Percentiles rank a stretch among this genome's conserved stretches.
Evolutionary conservation across 2,113 vertebrate species (phyloP).

Genomic region (Nothoprocta pentlandii): DNA sequence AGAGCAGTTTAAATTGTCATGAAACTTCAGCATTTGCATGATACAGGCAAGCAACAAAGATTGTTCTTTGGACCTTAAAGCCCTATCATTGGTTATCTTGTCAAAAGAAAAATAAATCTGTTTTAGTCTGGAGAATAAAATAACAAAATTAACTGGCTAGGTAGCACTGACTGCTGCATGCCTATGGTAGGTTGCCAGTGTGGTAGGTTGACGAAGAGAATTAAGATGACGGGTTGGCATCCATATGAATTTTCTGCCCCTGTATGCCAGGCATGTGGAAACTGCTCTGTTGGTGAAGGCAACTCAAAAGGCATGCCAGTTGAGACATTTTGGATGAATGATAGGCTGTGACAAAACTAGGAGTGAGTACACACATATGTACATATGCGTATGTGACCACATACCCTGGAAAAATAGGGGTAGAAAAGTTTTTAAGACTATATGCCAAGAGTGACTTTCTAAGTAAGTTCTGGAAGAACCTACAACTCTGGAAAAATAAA

Average conservation of each 20-base stretch:
- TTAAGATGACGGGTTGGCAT: not conserved
- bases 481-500: not conserved
- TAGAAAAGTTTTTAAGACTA: not conserved
- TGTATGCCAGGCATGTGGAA: not conserved
- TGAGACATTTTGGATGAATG: not conserved
- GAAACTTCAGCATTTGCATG: not conserved
- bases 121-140: not conserved
- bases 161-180: not conserved
- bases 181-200: not conserved
- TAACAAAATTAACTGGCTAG: not conserved
- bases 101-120: not conserved
- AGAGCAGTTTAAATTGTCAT: not conserved
- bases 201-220: not conserved
- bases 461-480: not conserved
- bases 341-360: not conserved
- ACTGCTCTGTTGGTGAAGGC: not conserved
- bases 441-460: not conserved
- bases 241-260: not conserved
- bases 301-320: not conserved
- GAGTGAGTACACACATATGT: not conserved
- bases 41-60: not conserved
- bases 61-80: not conserved
- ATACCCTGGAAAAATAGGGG: not conserved
- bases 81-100: not conserved
- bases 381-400: rapidly evolving